phyloP scores from a whole-genome alignment of 2,113 vertebrate genomes.

The Dasyurus viverrinus region DNA sequence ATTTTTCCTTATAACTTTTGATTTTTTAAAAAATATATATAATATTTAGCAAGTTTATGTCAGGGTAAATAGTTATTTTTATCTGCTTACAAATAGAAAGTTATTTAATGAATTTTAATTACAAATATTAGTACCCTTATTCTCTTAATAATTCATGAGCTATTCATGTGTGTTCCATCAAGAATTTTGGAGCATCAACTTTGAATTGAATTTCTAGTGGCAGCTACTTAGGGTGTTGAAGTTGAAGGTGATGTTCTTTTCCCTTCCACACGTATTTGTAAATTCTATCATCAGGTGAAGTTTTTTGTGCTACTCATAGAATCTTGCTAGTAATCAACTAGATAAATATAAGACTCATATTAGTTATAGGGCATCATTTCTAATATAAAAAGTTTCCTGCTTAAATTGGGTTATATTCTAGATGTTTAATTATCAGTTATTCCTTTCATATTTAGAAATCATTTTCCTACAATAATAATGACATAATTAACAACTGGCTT shows the following conservation, averaged over 20 bases:
- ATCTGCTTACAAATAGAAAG: constrained; percentile 37
- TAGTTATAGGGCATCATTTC: background rate
- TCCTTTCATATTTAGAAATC: background rate
- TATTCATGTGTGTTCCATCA: background rate
- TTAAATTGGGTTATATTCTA: background rate
- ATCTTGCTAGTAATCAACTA: background rate
- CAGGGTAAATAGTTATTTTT: constrained; percentile 38
- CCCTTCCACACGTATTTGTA: background rate
- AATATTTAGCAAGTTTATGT: constrained; percentile 24
- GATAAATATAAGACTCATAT: background rate
- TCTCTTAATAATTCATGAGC: background rate
- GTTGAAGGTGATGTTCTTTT: background rate
- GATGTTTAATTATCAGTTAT: background rate
- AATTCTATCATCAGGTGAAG: background rate
- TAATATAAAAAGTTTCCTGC: background rate
- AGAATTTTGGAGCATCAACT: background rate
- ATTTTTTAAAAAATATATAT: constrained; percentile 17
- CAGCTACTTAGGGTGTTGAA: background rate
- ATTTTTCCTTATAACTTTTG: constrained; percentile 28
- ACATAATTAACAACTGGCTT: background rate
- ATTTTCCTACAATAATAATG: background rate
- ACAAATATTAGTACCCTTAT: constrained; percentile 21
- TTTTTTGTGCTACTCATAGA: background rate
- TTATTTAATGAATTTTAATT: constrained; percentile 50
- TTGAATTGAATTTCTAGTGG: background rate